Base-by-base conservation (phyloP, 1,140 invertebrate species). In the Heliconius hermathena region DNA sequence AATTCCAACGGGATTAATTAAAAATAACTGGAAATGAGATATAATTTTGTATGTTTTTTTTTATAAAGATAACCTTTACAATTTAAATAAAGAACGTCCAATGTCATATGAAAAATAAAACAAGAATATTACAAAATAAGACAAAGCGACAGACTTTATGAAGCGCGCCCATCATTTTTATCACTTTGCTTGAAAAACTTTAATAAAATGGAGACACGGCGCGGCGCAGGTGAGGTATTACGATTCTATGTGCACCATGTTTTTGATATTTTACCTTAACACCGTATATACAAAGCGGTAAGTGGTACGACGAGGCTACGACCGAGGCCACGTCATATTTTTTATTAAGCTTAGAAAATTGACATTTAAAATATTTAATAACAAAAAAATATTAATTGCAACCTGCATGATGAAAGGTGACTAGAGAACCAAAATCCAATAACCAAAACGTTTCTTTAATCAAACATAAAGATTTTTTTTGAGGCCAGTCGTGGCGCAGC, bases 161-260 rank as follows among this genome's bases (percentile, higher is more conserved):
- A 87, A 87, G 82, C 82, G 83, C 83, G 84, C 80, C 84, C 85
- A 85, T 90, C 85, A 91, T 92, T 92, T 92, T 92, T 92, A 92
- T 91, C 88, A 90, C 87, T 91, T 92, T 87, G 79, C 86, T 79
- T 82, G 85, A 88, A 90, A 82, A 88, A 91, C 87, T 91, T 92
- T 92, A 92, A 92, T 92, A 93, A 93, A 91, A 88, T 81, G 86
- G 83, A 81, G 87, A 88, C 87, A 87, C 80, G 83, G 73, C 41
- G 1, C 82, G 77, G 74, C 77, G 78, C 84, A 85, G 88, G 83
- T 90, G 84, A 92, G 87, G 85, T 91, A 91, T 88, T 89, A 89
- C 83, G 85, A 87, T 91, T 92, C 90, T 91, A 92, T 91, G 86
- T 86, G 86, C 84, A 85, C 83, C 75, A 83, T 81, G 84, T 85